Percentiles rank a stretch among this genome's conserved stretches.
Evolutionary conservation across 2,113 vertebrate genomes (phyloP).

Genomic region (Calyptomena viridis): DNA sequence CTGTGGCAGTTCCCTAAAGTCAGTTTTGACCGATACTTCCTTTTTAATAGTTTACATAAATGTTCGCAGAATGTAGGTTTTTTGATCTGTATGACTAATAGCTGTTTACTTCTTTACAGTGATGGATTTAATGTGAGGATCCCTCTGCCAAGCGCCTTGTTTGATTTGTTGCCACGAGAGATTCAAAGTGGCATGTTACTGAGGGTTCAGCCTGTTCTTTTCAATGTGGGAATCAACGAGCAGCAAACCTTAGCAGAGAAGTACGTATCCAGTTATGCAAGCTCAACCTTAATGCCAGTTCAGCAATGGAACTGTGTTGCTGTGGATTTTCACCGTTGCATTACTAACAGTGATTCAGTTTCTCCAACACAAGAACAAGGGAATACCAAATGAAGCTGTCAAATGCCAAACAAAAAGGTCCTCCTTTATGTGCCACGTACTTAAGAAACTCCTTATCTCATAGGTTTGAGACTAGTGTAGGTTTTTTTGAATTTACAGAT

Average conservation of each 20-base stretch:
- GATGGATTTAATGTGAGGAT: slow-evolving; percentile 97
- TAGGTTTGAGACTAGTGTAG: neutral
- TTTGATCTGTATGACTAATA: neutral
- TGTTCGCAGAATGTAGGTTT: neutral
- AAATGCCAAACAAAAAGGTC: neutral
- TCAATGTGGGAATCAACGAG: slow-evolving; percentile 98
- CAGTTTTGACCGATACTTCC: neutral
- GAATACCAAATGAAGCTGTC: neutral
- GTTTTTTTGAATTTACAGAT: neutral
- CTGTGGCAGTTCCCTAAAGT: neutral
- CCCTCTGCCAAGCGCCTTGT: slow-evolving; percentile 91
- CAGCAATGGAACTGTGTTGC: neutral
- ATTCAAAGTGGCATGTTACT: slow-evolving; percentile 98
- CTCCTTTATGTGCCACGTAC: neutral
- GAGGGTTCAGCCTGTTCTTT: slow-evolving; percentile 94
- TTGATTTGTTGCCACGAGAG: slow-evolving; percentile 90
- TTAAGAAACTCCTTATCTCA: neutral
- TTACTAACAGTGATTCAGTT: neutral
- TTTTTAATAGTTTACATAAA: neutral
- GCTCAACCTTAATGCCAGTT: neutral
- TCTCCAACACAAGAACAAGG: accelerated
- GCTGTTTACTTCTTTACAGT: slow-evolving; percentile 55
- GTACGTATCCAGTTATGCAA: slow-evolving; percentile 69
- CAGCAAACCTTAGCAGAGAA: slow-evolving; percentile 98
- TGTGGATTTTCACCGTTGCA: neutral